Base-by-base conservation (phyloP, 2,113 vertebrate species). In the Sarotherodon lohbergeri region DNA sequence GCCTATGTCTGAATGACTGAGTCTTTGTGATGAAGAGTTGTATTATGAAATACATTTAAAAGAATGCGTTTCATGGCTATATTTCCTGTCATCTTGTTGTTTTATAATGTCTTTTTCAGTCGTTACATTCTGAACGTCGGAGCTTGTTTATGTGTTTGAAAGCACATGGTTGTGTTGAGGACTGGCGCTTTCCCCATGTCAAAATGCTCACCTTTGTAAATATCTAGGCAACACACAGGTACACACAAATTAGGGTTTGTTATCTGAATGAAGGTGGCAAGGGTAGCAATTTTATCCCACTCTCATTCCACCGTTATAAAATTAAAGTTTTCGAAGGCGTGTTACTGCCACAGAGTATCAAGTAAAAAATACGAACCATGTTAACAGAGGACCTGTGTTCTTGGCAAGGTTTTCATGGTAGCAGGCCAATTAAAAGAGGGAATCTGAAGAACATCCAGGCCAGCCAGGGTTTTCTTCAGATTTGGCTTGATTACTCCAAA, bases 61-160 rank as follows among this genome's bases (percentile, higher is more conserved):
- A 19, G 41, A 29, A 29, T 29, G 1, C 0, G 1, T 76, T 76
- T 76, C 16, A 0, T 7, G 22, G 22, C 24, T 27, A 13, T 27
- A 57, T 34, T 78, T 78, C 16, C 24, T 78, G 27, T 52, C 73
- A 52, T 34, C 27, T 32, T 50, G 52, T 78, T 19, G 10, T 48
- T 73, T 3, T 29, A 2, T 73, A 48, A 48, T 17, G 41, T 48
- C 4, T 73, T 73, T 27, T 73, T 73, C 5, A 11, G 22, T 73
- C 41, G 10, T 48, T 29, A 13, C 17, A 46, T 48, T 48, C 14
- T 27, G 22, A 46, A 73, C 2, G 16, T 14, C 3, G 8, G 11
- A 3, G 22, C 22, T 73, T 46, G 66, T 78, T 19, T 78, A 19
- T 4, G 0, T 7, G 6, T 50, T 78, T 50, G 71, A 76, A 76